phyloP scores from a whole-genome alignment of 2,797 vertebrate genomes.

The Emys orbicularis region DNA sequence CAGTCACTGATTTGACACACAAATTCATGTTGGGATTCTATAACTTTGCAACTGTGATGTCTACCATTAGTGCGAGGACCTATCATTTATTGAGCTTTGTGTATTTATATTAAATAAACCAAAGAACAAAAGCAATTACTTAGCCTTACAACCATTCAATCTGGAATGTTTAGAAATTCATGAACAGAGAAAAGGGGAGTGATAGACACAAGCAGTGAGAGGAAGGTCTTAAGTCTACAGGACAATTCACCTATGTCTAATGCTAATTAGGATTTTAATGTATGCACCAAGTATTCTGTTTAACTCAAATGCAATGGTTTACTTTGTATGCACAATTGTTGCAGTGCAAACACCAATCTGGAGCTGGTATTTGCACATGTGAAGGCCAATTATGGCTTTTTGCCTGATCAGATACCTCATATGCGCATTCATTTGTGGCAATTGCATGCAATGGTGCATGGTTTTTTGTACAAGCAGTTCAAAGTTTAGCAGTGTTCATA shows the following conservation, averaged over 20 bases:
- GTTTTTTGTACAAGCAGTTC: constrained; percentile 64
- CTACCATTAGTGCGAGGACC: constrained; percentile 63
- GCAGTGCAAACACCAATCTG: constrained; percentile 26
- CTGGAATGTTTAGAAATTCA: constrained; percentile 46
- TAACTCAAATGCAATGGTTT: constrained; percentile 46
- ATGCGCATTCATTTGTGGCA: constrained; percentile 69
- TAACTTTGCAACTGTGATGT: constrained; percentile 65
- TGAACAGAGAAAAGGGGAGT: constrained; percentile 59
- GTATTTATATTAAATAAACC: constrained; percentile 54
- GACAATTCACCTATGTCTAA: constrained; percentile 41
- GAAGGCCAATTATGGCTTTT: constrained; percentile 56
- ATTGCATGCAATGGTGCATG: constrained; percentile 64
- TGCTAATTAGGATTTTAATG: constrained; percentile 39
- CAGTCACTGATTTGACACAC: constrained; percentile 68
- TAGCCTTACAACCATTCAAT: constrained; percentile 54
- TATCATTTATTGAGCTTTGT: constrained; percentile 69
- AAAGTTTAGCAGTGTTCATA: constrained; percentile 57
- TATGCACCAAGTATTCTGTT: constrained; percentile 50
- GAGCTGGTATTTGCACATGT: constrained; percentile 42
- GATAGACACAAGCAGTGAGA: constrained; percentile 44
- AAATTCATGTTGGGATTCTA: constrained; percentile 66
- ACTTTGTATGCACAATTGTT: constrained; percentile 48
- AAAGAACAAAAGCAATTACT: constrained; percentile 73
- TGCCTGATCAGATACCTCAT: constrained; percentile 59
- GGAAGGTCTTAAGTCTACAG: constrained; percentile 15